Percentiles rank a stretch among this genome's conserved stretches.
Evolutionary conservation across 2,113 vertebrate genomes (phyloP).

Genomic region (Centropristis striata): DNA sequence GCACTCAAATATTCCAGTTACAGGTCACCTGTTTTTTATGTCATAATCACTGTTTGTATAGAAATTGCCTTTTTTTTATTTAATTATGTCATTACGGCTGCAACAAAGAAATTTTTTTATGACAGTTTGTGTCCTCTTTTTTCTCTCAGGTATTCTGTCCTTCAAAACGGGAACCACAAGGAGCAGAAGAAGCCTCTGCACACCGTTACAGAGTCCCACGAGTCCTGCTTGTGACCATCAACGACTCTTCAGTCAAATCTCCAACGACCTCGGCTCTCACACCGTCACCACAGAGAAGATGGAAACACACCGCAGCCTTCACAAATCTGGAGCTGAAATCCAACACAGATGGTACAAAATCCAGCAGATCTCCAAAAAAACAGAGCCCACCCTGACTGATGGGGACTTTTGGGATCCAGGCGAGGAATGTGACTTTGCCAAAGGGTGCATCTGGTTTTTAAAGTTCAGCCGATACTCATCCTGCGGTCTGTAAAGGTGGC

Average conservation of each 20-base stretch:
- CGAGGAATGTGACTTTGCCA: neutral
- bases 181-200: conserved; percentile 78
- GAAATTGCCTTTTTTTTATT: no score
- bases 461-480: conserved; percentile 26
- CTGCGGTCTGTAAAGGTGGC: conserved; percentile 3
- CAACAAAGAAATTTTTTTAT: neutral
- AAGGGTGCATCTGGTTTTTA: conserved; percentile 3
- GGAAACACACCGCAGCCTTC: conserved; percentile 10
- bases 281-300: neutral
- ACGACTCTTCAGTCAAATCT: conserved; percentile 47
- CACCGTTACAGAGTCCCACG: conserved; percentile 79
- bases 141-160: conserved; percentile 82
- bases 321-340: conserved; percentile 7
- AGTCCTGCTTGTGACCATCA: conserved; percentile 85
- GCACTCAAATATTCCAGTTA: no score
- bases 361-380: neutral
- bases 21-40: no score
- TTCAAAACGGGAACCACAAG: conserved; percentile 82
- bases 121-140: neutral
- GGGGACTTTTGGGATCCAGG: neutral
- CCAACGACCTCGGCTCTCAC: conserved; percentile 1
- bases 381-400: neutral
- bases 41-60: no score
- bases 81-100: neutral
- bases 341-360: neutral